Percentiles rank a stretch among this genome's conserved stretches.
phyloP scores from a whole-genome alignment of 2,797 vertebrate genomes.

The Nannoperca australis region DNA sequence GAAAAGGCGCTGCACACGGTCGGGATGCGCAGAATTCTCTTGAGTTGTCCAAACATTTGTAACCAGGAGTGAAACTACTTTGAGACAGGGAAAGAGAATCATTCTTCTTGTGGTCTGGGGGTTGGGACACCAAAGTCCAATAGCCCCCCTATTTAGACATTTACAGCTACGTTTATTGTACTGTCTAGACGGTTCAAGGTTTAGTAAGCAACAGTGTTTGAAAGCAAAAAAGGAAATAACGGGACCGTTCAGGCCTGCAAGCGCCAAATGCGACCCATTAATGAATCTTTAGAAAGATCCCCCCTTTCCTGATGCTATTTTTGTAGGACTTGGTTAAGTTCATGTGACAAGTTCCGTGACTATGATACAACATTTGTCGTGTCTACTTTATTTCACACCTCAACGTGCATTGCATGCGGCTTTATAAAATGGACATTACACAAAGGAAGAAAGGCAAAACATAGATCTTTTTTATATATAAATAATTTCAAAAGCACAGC shows the following conservation, averaged over 20 bases:
- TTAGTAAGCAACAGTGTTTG: slow-evolving; percentile 96
- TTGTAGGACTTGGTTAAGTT: slow-evolving; percentile 31
- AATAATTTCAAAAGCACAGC: slow-evolving; percentile 67
- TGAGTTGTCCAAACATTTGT: slow-evolving; percentile 44
- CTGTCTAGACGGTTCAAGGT: slow-evolving; percentile 99
- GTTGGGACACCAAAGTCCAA: slow-evolving; percentile 92
- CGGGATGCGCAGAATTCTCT: slow-evolving; percentile 58
- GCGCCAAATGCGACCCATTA: slow-evolving; percentile 37
- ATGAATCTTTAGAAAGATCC: background rate
- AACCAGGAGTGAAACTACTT: slow-evolving; percentile 57
- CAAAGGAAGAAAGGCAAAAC: slow-evolving; percentile 28
- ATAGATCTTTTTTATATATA: slow-evolving; percentile 61
- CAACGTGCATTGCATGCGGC: slow-evolving; percentile 83
- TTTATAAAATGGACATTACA: slow-evolving; percentile 80
- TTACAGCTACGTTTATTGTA: slow-evolving; percentile 98
- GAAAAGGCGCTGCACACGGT: slow-evolving; percentile 42
- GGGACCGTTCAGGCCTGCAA: slow-evolving; percentile 59
- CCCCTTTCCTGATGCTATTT: slow-evolving; percentile 1
- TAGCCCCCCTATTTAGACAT: slow-evolving; percentile 98
- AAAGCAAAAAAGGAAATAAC: slow-evolving; percentile 84
- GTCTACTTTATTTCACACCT: slow-evolving; percentile 82
- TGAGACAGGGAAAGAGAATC: slow-evolving; percentile 66
- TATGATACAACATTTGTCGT: slow-evolving; percentile 58
- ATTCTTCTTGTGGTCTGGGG: slow-evolving; percentile 87
- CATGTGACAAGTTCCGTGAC: slow-evolving; percentile 56